phyloP scores from a whole-genome alignment of 2,113 vertebrate species.

The Motacilla alba region DNA sequence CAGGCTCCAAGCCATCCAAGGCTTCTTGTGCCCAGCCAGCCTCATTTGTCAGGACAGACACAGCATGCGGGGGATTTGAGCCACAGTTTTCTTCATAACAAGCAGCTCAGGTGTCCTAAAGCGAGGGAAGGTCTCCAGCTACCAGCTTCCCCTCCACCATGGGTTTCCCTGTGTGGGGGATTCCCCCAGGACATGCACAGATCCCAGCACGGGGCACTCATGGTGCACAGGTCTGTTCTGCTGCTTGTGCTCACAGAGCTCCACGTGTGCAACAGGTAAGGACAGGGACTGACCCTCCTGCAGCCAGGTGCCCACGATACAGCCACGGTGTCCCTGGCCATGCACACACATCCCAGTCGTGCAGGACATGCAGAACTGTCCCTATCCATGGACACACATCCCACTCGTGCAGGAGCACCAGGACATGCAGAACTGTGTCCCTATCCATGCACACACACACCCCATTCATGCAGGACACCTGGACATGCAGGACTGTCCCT shows the following conservation, averaged over 20 bases:
- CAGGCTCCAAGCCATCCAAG: conserved; percentile 19
- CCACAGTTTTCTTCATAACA: not conserved
- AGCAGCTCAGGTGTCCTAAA: not conserved
- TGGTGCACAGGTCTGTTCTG: not conserved
- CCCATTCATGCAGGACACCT: fast-evolving
- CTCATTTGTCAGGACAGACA: not conserved
- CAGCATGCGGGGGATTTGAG: not conserved
- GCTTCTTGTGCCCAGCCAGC: conserved; percentile 7
- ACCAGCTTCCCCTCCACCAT: not conserved
- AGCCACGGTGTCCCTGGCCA: not conserved
- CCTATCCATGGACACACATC: not conserved
- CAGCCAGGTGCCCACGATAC: not conserved
- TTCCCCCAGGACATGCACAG: not conserved
- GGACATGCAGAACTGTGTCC: not conserved
- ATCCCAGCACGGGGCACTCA: not conserved
- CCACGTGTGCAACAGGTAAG: fast-evolving
- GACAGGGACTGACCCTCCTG: not conserved
- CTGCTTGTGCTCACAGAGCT: not conserved
- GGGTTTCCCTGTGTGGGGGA: not conserved
- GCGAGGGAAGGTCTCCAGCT: not conserved
- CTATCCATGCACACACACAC: not conserved
- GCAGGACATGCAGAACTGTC: not conserved
- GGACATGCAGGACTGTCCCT: not conserved
- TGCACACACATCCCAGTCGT: not conserved
- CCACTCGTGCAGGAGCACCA: fast-evolving